These are phyloP conservation scores for Limnephilus auricula DNA, from an alignment of 2,888 invertebrate genomes.

Conservation along the genomic window DNA sequence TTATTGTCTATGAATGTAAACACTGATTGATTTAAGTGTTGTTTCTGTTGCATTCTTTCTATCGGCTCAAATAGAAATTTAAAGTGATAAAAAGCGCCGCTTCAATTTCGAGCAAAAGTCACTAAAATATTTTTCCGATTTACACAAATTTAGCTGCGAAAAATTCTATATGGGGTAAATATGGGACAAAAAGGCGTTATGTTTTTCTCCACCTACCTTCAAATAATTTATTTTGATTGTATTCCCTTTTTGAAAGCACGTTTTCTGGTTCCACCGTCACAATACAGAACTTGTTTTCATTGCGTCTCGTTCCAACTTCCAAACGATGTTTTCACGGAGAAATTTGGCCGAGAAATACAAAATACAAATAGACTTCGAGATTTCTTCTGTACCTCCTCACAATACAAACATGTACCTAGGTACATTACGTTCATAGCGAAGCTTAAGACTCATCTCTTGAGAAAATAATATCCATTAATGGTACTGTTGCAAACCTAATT, in stretches of 20 bases:
- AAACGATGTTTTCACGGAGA: constrained; percentile 17
- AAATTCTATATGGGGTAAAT: not conserved
- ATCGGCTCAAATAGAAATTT: not conserved
- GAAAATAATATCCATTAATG: too few relatives aligned
- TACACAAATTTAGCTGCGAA: not conserved
- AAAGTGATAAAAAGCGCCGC: not conserved
- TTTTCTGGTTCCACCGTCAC: constrained; percentile 32
- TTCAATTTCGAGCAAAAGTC: not conserved
- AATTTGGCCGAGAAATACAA: constrained; percentile 2
- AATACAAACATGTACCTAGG: not conserved
- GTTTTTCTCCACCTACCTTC: not conserved
- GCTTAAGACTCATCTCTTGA: too few relatives aligned
- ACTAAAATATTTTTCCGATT: not conserved
- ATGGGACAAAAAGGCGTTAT: not conserved
- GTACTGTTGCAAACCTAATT: too few relatives aligned
- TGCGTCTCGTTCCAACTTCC: constrained; percentile 31
- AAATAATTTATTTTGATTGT: not conserved
- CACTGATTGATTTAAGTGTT: not conserved
- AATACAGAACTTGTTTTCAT: constrained; percentile 6
- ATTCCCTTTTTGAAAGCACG: constrained; percentile 31
- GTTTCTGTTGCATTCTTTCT: not conserved
- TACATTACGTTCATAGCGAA: not conserved
- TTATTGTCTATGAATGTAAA: not conserved
- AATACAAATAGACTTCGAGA: constrained; percentile 23
- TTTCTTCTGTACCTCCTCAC: constrained; percentile 7